Percentiles rank a stretch among this genome's conserved stretches.
Evolutionary conservation across 2,888 invertebrate genomes (phyloP).

Genomic region (Silvanus unidentatus): DNA sequence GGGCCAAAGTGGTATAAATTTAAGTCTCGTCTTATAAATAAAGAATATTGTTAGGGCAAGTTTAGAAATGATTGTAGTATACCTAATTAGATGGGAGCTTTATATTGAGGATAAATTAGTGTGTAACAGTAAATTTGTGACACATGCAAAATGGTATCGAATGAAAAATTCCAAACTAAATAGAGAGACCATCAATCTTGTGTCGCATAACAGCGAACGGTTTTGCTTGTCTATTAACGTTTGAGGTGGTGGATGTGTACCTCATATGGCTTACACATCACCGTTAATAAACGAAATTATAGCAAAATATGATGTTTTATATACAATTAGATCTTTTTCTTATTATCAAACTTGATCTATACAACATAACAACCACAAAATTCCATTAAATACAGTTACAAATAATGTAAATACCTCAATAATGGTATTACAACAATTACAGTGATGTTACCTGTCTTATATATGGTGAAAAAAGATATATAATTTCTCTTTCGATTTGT

Average conservation of each 20-base stretch:
- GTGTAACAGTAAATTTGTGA: conserved; percentile 1
- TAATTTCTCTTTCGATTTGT: conserved; percentile 9
- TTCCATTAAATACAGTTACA: conserved; percentile 17
- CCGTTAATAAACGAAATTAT: conserved; percentile 20
- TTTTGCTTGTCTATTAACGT: background rate
- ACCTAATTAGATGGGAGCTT: background rate
- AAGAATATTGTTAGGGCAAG: too few relatives aligned
- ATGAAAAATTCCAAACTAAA: background rate
- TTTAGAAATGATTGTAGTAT: too few relatives aligned
- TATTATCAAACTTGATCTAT: conserved; percentile 13
- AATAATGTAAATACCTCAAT: conserved; percentile 16
- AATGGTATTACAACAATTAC: conserved; percentile 9
- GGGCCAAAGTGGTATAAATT: too few relatives aligned
- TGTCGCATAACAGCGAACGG: background rate
- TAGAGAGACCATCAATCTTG: conserved; percentile 1
- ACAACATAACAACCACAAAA: conserved; percentile 15
- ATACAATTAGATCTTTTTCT: conserved; percentile 16
- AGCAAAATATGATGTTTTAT: conserved; percentile 15
- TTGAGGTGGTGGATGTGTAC: background rate
- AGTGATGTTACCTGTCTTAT: conserved; percentile 6
- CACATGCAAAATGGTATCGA: background rate
- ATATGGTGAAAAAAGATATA: conserved; percentile 2
- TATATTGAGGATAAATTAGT: background rate
- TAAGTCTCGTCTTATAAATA: too few relatives aligned
- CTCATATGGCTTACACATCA: conserved; percentile 4